phyloP scores from a whole-genome alignment of 2,113 vertebrate species.

The Suricata suricatta region DNA sequence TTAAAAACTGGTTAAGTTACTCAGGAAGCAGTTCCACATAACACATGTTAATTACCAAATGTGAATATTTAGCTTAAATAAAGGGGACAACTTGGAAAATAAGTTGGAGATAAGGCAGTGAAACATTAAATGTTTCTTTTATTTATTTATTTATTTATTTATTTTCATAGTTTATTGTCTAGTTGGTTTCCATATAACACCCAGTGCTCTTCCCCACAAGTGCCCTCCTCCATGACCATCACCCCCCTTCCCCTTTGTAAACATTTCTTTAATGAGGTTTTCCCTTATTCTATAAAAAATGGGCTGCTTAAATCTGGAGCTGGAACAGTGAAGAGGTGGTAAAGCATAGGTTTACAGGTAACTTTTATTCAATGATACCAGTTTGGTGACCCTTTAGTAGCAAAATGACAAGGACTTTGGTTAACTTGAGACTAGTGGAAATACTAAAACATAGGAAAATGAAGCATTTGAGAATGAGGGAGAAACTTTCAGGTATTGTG shows the following conservation, averaged over 20 bases:
- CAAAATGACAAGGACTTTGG: neutral
- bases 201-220: too few relatives aligned
- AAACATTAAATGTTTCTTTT: neutral
- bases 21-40: constrained; percentile 57
- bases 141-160: too few relatives aligned
- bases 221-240: too few relatives aligned
- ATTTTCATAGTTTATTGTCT: too few relatives aligned
- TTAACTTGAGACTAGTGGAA: neutral
- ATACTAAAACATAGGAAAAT: neutral
- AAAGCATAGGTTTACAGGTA: neutral
- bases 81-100: constrained; percentile 47
- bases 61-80: constrained; percentile 65
- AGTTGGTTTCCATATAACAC: too few relatives aligned
- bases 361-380: neutral
- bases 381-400: neutral
- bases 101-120: constrained; percentile 31
- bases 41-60: constrained; percentile 65
- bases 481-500: neutral
- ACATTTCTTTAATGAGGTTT: constrained; percentile 29
- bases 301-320: neutral
- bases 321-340: neutral
- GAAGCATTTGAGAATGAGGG: neutral
- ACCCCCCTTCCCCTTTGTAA: neutral
- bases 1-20: constrained; percentile 56
- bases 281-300: constrained; percentile 25